Evolutionary conservation across 2,797 vertebrate species (phyloP).

Genomic region (Pelodytes ibericus): DNA sequence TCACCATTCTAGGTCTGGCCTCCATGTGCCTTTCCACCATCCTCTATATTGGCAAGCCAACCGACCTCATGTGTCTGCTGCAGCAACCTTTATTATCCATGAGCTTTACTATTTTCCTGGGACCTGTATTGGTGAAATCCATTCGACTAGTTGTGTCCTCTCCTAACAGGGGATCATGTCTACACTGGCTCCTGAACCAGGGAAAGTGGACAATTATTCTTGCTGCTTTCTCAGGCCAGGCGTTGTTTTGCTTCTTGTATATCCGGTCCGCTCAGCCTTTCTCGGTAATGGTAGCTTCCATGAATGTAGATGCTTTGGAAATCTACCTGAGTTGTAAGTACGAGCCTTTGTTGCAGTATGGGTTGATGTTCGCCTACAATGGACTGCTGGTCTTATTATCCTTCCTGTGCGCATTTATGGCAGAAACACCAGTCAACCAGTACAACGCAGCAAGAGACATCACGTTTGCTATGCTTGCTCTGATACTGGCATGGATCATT

Average conservation of each 20-base stretch:
- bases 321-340: constrained; percentile 71
- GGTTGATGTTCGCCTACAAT: constrained; percentile 75
- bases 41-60: constrained; percentile 78
- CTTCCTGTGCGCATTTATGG: constrained; percentile 91
- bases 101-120: constrained; percentile 74
- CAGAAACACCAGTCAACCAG: constrained; percentile 67
- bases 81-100: constrained; percentile 71
- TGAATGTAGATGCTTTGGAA: constrained; percentile 13
- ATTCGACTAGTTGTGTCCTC: constrained; percentile 49
- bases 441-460: constrained; percentile 85
- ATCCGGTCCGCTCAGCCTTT: constrained; percentile 1
- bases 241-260: constrained; percentile 18
- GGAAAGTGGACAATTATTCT: constrained; percentile 35
- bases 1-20: constrained; percentile 72
- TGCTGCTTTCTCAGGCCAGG: constrained; percentile 12
- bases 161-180: background rate
- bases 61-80: constrained; percentile 65
- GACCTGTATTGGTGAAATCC: constrained; percentile 74
- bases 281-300: background rate
- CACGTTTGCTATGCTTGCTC: constrained; percentile 78
- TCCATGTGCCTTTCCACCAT: constrained; percentile 73
- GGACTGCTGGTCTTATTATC: constrained; percentile 72
- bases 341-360: constrained; percentile 70
- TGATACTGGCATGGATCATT: constrained; percentile 81
- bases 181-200: constrained; percentile 16